A percentile compares a stretch with the other conserved stretches of the same genome.
Evolutionary conservation across 37 sponge, comb jelly and placozoan genomes (phyloP).

Genomic region (Beroe ovata): DNA sequence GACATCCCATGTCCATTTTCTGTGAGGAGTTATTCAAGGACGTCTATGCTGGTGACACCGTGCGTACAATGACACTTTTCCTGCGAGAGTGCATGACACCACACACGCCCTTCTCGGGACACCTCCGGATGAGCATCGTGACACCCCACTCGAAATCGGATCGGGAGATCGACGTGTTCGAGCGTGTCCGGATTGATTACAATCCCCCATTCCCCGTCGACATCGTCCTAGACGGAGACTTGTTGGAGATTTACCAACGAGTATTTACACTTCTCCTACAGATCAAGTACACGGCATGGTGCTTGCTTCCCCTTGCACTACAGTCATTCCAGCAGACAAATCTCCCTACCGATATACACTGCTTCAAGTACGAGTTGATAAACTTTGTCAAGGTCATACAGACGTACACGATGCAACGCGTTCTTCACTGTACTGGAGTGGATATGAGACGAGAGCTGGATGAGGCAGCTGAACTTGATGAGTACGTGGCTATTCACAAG

Average conservation of each 20-base stretch:
- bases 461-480: slow-evolving; percentile 8
- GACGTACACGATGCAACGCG: slow-evolving; percentile 65
- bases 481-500: slow-evolving; percentile 38
- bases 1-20: slow-evolving; percentile 59
- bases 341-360: slow-evolving; percentile 1
- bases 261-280: slow-evolving; percentile 44
- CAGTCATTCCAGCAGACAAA: neutral
- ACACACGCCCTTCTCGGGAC: neutral
- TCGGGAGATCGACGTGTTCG: slow-evolving; percentile 21
- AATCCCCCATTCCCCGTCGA: slow-evolving; percentile 30
- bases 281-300: slow-evolving; percentile 67
- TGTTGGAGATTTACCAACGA: slow-evolving; percentile 26
- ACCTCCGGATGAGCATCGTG: slow-evolving; percentile 7
- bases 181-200: slow-evolving; percentile 14
- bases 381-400: slow-evolving; percentile 64
- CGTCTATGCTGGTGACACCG: slow-evolving; percentile 24
- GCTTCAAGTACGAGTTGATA: slow-evolving; percentile 43
- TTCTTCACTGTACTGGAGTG: slow-evolving; percentile 37
- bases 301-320: slow-evolving; percentile 11
- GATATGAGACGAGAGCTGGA: slow-evolving; percentile 58
- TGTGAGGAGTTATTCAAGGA: slow-evolving; percentile 37
- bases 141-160: neutral
- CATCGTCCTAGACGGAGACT: slow-evolving; percentile 30
- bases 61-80: slow-evolving; percentile 27
- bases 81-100: slow-evolving; percentile 59